These are phyloP conservation scores for Dexiosoma caninum DNA, from an alignment of 2,888 invertebrate species.

Conservation along the genomic window DNA sequence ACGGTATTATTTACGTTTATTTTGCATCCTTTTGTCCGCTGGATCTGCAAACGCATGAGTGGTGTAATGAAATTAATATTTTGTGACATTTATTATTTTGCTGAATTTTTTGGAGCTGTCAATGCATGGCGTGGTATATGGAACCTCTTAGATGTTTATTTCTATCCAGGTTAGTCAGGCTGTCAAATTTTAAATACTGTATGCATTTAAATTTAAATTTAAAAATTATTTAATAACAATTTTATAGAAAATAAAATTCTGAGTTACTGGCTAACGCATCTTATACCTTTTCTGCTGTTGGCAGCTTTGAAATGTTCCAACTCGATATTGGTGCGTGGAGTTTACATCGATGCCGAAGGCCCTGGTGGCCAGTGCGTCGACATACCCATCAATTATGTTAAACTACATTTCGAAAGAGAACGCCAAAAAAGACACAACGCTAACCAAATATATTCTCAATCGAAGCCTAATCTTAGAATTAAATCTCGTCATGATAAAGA, in stretches of 20 bases:
- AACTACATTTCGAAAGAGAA: conserved; percentile 86
- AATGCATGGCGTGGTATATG: conserved; percentile 94
- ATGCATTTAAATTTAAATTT: too few species aligned
- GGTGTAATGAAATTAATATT: conserved; percentile 84
- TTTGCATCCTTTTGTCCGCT: conserved; percentile 86
- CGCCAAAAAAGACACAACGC: conserved; percentile 79
- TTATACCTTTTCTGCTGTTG: conserved; percentile 85
- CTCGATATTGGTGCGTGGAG: conserved; percentile 90
- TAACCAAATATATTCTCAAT: conserved; percentile 32
- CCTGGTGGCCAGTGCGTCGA: conserved; percentile 89
- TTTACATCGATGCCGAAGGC: conserved; percentile 92
- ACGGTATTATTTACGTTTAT: conserved; percentile 85
- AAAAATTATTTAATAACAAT: not conserved
- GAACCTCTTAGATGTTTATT: conserved; percentile 87
- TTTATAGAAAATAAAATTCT: conserved; percentile 82
- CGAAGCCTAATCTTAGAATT: conserved; percentile 47
- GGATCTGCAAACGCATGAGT: conserved; percentile 82
- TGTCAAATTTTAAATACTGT: not conserved
- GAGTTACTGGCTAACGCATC: conserved; percentile 89
- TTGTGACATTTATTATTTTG: conserved; percentile 87
- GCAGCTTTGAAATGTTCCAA: conserved; percentile 91
- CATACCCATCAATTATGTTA: conserved; percentile 89
- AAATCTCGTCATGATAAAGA: conserved; percentile 66
- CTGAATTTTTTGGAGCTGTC: conserved; percentile 88
- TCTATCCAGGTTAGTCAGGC: conserved; percentile 83